These are phyloP conservation scores for Gerris buenoi DNA, from an alignment of 1,140 invertebrate genomes.

Conservation along the genomic window DNA sequence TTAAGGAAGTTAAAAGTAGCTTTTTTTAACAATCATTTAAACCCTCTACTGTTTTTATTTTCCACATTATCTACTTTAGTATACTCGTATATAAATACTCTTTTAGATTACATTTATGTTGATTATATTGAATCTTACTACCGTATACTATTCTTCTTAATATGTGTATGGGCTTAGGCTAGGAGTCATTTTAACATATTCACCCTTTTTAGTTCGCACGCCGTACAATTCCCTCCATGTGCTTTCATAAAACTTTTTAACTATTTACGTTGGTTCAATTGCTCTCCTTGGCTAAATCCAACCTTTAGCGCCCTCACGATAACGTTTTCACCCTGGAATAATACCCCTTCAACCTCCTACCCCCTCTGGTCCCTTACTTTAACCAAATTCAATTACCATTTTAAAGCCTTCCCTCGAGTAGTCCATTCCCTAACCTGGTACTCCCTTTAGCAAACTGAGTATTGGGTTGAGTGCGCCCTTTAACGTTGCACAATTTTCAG, in stretches of 20 bases:
- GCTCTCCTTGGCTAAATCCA: background rate
- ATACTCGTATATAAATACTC: background rate
- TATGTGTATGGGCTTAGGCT: background rate
- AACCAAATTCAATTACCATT: background rate
- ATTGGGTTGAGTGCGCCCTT: background rate
- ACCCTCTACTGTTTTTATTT: background rate
- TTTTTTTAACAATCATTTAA: background rate
- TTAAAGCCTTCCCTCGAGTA: background rate
- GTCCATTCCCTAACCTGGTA: background rate
- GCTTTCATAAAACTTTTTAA: background rate
- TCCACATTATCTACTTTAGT: background rate
- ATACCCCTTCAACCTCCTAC: background rate
- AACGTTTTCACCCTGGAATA: background rate
- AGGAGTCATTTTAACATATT: background rate
- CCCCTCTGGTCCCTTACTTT: background rate
- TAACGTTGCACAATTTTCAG: background rate
- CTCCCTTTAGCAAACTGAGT: too few species aligned
- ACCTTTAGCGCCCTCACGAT: background rate
- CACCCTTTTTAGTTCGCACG: background rate
- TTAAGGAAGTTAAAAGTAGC: background rate
- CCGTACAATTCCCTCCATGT: background rate
- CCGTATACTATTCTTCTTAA: background rate
- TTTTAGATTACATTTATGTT: background rate
- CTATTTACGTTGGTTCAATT: background rate
- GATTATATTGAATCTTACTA: background rate